Conservation (phyloP, 2,797 vertebrate genomes). For the Zenarchopterus dispar region DNA sequence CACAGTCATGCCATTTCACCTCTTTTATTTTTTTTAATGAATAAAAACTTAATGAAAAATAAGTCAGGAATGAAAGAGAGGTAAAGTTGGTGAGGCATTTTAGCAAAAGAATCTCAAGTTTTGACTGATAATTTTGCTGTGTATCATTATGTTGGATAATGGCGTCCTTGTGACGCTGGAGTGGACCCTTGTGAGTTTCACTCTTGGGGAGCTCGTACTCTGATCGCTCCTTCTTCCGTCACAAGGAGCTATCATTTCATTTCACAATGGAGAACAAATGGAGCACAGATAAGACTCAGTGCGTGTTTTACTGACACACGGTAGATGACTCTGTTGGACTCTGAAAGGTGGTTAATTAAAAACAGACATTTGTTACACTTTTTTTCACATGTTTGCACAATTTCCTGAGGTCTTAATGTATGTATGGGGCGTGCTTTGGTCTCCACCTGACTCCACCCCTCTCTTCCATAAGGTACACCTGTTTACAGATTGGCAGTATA, state of each 20-base stretch:
- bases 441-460: too few species aligned
- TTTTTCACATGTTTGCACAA: neutral
- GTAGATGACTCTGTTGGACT: constrained; percentile 68
- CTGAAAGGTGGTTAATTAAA: constrained; percentile 75
- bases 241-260: constrained; percentile 78
- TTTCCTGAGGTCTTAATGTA: neutral
- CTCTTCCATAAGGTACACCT: too few species aligned
- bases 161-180: constrained; percentile 69
- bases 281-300: constrained; percentile 57
- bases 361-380: constrained; percentile 8
- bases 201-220: constrained; percentile 64
- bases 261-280: constrained; percentile 68
- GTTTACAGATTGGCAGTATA: too few species aligned
- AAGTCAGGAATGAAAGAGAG: constrained; percentile 39
- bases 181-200: constrained; percentile 72
- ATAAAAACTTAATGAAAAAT: constrained; percentile 57
- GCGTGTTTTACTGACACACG: constrained; percentile 64
- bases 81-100: constrained; percentile 53
- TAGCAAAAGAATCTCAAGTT: constrained; percentile 47
- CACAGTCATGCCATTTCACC: constrained; percentile 45
- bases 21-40: constrained; percentile 44
- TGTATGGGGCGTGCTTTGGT: neutral
- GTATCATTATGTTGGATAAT: constrained; percentile 66
- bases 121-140: constrained; percentile 65
- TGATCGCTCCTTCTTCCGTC: constrained; percentile 78